These are phyloP conservation scores for Hydractinia symbiolongicarpus DNA, from an alignment of 30 jellyfish, hydroid and myxozoan genomes.

Conservation along the genomic window DNA sequence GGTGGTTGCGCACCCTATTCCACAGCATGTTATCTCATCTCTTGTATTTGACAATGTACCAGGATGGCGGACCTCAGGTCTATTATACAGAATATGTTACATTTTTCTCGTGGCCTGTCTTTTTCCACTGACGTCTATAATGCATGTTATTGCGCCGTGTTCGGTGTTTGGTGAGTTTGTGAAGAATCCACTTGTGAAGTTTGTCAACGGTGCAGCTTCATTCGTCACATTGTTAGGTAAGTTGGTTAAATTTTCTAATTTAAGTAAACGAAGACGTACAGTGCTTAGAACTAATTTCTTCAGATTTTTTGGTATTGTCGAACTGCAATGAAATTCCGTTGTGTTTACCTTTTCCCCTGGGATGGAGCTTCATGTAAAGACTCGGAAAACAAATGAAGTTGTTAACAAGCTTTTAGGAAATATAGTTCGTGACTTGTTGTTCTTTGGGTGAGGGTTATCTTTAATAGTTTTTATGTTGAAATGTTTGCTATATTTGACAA, in stretches of 20 bases:
- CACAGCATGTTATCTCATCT: constrained; percentile 66
- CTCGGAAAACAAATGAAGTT: too few relatives aligned
- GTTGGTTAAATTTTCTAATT: neutral
- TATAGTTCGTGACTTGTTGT: too few relatives aligned
- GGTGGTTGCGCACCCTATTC: constrained; percentile 86
- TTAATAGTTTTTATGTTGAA: too few relatives aligned
- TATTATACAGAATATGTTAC: constrained; percentile 28
- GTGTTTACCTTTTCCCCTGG: too few relatives aligned
- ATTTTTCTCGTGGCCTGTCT: constrained; percentile 31
- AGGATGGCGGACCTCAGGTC: constrained; percentile 53
- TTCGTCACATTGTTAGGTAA: constrained; percentile 65
- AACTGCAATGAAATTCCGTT: too few relatives aligned
- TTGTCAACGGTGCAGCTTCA: constrained; percentile 81
- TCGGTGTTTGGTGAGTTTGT: constrained; percentile 45
- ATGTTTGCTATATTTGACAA: too few relatives aligned
- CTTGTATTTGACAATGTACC: constrained; percentile 56
- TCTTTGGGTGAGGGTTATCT: too few relatives aligned
- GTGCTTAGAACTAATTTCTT: too few relatives aligned
- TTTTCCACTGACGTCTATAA: constrained; percentile 63
- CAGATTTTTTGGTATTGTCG: too few relatives aligned
- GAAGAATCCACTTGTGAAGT: constrained; percentile 53
- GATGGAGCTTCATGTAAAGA: too few relatives aligned
- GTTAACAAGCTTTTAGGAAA: too few relatives aligned
- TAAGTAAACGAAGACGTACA: too few relatives aligned
- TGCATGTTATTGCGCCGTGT: constrained; percentile 47